Conservation (phyloP, 2,888 invertebrate genomes). For the Emmelina monodactyla region DNA sequence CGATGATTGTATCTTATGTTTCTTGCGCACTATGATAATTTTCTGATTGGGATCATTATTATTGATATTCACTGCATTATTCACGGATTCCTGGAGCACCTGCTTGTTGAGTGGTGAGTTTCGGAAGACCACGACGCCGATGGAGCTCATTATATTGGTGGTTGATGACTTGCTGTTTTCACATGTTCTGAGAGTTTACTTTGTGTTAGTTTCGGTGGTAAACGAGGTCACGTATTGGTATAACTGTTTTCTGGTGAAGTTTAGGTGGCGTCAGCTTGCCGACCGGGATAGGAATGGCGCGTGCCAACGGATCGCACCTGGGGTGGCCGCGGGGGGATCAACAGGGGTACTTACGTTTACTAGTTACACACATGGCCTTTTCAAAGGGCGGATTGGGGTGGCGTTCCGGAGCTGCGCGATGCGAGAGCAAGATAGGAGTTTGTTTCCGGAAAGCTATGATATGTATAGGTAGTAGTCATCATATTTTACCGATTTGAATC, state of each 20-base stretch:
- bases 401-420: conserved; percentile 26
- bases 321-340: conserved; percentile 59
- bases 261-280: conserved; percentile 57
- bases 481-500: too few species aligned
- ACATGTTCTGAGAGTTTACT: conserved; percentile 46
- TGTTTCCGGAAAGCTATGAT: too few species aligned
- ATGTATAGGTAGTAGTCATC: too few species aligned
- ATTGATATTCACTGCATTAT: conserved; percentile 65
- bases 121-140: conserved; percentile 68
- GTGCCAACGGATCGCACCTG: conserved; percentile 60
- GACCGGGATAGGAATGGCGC: conserved; percentile 60
- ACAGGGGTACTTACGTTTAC: conserved; percentile 64
- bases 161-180: conserved; percentile 36
- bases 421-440: conserved; percentile 11
- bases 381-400: conserved; percentile 50
- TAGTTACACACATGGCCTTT: conserved; percentile 64
- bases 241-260: conserved; percentile 27
- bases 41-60: conserved; percentile 50
- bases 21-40: conserved; percentile 64
- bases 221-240: conserved; percentile 30
- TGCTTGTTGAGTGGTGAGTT: conserved; percentile 67
- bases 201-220: conserved; percentile 29
- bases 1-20: conserved; percentile 44
- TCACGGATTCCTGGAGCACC: conserved; percentile 71
- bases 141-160: conserved; percentile 55